Evolutionary conservation across 1,140 invertebrate species (phyloP).

Genomic region (Octopus sinensis): DNA sequence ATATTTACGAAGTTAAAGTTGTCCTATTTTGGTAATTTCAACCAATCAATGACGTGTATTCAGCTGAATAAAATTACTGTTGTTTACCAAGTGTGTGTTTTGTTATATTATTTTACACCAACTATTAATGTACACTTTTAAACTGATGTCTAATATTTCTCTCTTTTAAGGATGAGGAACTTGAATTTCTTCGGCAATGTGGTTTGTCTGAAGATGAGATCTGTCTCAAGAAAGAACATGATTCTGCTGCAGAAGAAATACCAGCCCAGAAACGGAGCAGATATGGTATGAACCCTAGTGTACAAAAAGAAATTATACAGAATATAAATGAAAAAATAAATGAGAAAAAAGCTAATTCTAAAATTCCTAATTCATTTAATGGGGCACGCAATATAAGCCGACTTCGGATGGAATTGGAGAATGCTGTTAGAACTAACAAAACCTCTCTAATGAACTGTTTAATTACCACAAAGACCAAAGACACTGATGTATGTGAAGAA

Average conservation of each 20-base stretch:
- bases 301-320: not conserved
- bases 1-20: no score
- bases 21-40: no score
- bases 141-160: not conserved
- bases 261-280: not conserved
- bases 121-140: no score
- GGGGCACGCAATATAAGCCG: not conserved
- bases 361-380: not conserved
- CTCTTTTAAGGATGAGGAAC: not conserved
- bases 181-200: not conserved
- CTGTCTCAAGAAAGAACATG: not conserved
- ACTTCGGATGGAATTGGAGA: not conserved
- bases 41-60: no score
- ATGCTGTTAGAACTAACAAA: not conserved
- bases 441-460: not conserved
- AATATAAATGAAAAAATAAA: not conserved
- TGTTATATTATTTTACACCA: no score
- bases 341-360: not conserved
- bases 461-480: not conserved
- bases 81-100: no score
- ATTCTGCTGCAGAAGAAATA: not conserved
- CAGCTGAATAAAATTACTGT: no score
- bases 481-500: not conserved
- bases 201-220: not conserved
- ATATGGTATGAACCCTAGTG: not conserved